phyloP scores from a whole-genome alignment of 2,888 invertebrate genomes.

The Drosophila yooni region DNA sequence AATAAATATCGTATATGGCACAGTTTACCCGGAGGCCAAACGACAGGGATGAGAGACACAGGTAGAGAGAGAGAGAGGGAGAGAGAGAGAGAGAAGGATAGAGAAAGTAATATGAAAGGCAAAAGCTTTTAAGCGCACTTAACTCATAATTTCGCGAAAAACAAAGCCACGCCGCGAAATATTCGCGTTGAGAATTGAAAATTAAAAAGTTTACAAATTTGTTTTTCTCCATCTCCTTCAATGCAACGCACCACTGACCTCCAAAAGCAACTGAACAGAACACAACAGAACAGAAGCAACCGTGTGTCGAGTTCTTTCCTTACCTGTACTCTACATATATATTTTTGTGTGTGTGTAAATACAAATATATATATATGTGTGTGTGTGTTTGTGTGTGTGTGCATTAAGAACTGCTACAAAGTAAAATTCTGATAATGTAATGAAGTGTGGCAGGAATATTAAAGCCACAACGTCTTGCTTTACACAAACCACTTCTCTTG shows the following conservation, averaged over 20 bases:
- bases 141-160: constrained; percentile 68
- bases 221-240: constrained; percentile 23
- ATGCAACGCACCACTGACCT: constrained; percentile 40
- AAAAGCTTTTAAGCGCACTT: constrained; percentile 82
- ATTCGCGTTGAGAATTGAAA: constrained; percentile 67
- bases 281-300: background rate
- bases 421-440: constrained; percentile 45
- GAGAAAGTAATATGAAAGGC: constrained; percentile 46
- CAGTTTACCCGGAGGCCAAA: constrained; percentile 12
- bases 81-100: background rate
- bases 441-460: constrained; percentile 44
- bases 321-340: constrained; percentile 2
- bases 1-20: constrained; percentile 66
- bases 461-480: constrained; percentile 35
- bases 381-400: background rate
- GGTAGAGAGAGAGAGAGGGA: background rate
- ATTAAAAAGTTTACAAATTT: constrained; percentile 76
- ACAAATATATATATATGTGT: background rate
- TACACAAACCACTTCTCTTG: constrained; percentile 8
- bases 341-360: background rate
- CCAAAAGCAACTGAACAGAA: constrained; percentile 4
- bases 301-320: constrained; percentile 2
- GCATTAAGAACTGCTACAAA: constrained; percentile 12
- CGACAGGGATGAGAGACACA: background rate
- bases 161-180: constrained; percentile 29